phyloP scores from a whole-genome alignment of 1,140 invertebrate species.

The Drosophila paulistorum region DNA sequence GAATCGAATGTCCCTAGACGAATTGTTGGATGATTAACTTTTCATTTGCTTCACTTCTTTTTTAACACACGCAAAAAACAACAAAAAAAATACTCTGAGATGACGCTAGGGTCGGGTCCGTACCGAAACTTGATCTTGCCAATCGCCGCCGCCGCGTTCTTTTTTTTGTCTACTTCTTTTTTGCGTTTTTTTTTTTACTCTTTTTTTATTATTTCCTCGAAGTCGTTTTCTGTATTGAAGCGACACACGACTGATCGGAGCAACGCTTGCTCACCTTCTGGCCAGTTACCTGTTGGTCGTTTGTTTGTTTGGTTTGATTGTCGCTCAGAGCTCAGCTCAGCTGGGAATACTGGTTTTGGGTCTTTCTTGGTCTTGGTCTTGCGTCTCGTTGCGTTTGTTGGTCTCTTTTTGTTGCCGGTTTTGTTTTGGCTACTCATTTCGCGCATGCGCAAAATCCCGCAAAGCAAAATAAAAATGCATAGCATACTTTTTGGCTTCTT shows the following conservation, averaged over 20 bases:
- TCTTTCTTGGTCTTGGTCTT: constrained; percentile 3
- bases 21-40: constrained; percentile 33
- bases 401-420: constrained; percentile 56
- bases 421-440: constrained; percentile 68
- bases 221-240: constrained; percentile 40
- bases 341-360: constrained; percentile 66
- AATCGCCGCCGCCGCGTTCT: constrained; percentile 30
- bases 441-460: constrained; percentile 58
- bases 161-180: constrained; percentile 30
- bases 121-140: constrained; percentile 72
- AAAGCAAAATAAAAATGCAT: constrained; percentile 8
- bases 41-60: constrained; percentile 33
- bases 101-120: constrained; percentile 56
- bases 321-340: constrained; percentile 30
- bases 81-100: constrained; percentile 41
- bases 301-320: background rate
- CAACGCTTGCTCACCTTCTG: constrained; percentile 77
- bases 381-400: too few species aligned
- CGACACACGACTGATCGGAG: constrained; percentile 65
- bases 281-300: constrained; percentile 61
- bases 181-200: constrained; percentile 21
- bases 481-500: constrained; percentile 16
- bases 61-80: constrained; percentile 43
- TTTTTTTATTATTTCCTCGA: constrained; percentile 10
- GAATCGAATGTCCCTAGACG: background rate